Base-by-base conservation (phyloP, 1,140 invertebrate species). In the Triops longicaudatus region DNA sequence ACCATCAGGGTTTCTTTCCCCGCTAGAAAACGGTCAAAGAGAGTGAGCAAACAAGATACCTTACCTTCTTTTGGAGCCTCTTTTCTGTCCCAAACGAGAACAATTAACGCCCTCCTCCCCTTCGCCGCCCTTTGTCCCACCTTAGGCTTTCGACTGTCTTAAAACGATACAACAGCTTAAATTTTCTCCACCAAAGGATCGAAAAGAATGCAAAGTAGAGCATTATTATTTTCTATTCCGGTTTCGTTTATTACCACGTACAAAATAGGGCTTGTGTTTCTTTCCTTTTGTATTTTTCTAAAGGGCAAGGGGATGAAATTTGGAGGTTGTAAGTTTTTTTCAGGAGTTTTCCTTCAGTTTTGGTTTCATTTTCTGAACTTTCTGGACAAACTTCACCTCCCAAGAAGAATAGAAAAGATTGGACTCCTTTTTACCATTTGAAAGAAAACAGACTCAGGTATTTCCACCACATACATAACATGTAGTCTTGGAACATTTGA, bases 251-350 rank as follows among this genome's bases (percentile, higher is more conserved):
- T 63, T 63, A 63, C 50, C 50, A 63, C 14, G 50, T 63, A 63
- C 50, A 63, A 63, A 63, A 63, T 22, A 63, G 50, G n/a, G 50
- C 50, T 63, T 63, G 50, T 63, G 50, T 63, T 37, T 63, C 50
- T 63, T 63, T 63, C 14, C 50, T 63, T 63, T 63, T 63, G n/a
- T 63, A 63, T 63, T 63, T 22, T n/a, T 22, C 50, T 22, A 17
- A 63, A 22, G 9, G 50, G 22, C 17, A 63, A 22, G 22, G 50
- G 22, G 17, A 63, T 14, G 50, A 63, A 63, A 22, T 63, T 63
- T 22, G 50, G 14, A 37, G 2, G 31, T 22, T 63, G 17, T n/a
- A 63, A n/a, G 50, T 22, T n/a, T 17, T n/a, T 63, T 17, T 63
- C 50, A 22, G 17, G 50, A 17, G 14, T 12, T 63, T 63, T 63